Percentiles rank a stretch among this genome's conserved stretches.
Conservation (phyloP, 2,113 vertebrate species). For the Myotis brandtii region DNA sequence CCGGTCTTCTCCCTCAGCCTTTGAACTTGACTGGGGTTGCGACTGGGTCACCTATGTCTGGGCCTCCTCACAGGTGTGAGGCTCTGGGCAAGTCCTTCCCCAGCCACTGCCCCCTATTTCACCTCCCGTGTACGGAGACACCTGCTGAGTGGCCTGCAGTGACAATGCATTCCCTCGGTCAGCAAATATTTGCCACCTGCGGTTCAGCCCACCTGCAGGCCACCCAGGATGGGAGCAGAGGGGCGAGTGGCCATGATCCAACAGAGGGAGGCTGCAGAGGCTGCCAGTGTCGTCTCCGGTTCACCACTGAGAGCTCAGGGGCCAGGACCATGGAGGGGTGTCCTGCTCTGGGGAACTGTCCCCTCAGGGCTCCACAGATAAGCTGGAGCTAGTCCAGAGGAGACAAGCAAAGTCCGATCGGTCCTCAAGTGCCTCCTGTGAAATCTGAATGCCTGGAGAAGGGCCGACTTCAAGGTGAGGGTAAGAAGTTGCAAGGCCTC, state of each 20-base stretch:
- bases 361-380: neutral
- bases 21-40: constrained; percentile 59
- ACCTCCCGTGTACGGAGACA: constrained; percentile 37
- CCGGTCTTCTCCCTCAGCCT: neutral
- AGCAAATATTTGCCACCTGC: constrained; percentile 72
- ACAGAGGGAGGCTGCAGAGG: neutral
- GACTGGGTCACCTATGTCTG: neutral
- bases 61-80: constrained; percentile 31
- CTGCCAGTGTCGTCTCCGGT: neutral
- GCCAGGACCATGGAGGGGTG: neutral
- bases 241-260: neutral
- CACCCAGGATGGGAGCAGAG: constrained; percentile 54
- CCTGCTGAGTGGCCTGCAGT: constrained; percentile 56
- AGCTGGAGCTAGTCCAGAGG: neutral
- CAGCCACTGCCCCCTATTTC: constrained; percentile 35
- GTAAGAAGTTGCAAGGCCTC: neutral
- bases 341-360: neutral
- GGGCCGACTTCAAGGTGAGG: neutral
- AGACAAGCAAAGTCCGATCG: neutral
- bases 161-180: constrained; percentile 63
- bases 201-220: constrained; percentile 52
- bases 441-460: neutral
- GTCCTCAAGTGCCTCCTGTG: neutral
- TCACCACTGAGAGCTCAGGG: neutral
- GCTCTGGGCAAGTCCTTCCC: constrained; percentile 10